phyloP scores from a whole-genome alignment of 2,797 vertebrate genomes.

The Manis pentadactyla region DNA sequence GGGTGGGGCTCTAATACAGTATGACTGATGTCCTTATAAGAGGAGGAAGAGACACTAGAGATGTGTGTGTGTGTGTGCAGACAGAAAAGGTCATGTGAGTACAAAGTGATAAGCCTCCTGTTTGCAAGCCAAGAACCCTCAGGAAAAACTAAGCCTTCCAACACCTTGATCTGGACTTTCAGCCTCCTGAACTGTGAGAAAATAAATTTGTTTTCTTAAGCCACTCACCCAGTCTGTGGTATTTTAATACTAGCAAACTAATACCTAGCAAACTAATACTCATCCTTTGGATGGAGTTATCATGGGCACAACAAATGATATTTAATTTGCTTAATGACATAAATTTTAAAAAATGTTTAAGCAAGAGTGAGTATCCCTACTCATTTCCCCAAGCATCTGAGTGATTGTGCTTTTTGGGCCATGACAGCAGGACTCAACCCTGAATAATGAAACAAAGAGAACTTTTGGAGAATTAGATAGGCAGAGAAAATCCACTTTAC shows the following conservation, averaged over 20 bases:
- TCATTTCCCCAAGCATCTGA: background rate
- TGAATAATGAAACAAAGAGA: conserved; percentile 31
- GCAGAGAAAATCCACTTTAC: background rate
- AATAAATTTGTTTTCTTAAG: background rate
- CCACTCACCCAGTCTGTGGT: background rate
- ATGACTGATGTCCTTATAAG: background rate
- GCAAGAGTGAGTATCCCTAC: background rate
- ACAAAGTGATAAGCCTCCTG: background rate
- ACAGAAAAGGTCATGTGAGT: background rate
- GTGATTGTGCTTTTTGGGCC: background rate
- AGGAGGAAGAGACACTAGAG: background rate
- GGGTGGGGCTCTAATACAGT: background rate
- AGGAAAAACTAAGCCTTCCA: background rate
- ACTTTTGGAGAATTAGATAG: background rate
- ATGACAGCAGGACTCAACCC: background rate
- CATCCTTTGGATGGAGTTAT: background rate
- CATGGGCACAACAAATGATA: background rate
- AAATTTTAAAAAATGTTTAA: background rate
- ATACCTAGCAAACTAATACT: background rate
- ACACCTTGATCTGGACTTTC: background rate
- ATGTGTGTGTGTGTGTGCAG: accelerated
- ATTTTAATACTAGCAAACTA: background rate
- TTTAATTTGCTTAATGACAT: background rate
- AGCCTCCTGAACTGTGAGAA: background rate
- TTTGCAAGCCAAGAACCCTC: background rate